phyloP scores from a whole-genome alignment of 2,113 vertebrate species.

The Azemiops feae region DNA sequence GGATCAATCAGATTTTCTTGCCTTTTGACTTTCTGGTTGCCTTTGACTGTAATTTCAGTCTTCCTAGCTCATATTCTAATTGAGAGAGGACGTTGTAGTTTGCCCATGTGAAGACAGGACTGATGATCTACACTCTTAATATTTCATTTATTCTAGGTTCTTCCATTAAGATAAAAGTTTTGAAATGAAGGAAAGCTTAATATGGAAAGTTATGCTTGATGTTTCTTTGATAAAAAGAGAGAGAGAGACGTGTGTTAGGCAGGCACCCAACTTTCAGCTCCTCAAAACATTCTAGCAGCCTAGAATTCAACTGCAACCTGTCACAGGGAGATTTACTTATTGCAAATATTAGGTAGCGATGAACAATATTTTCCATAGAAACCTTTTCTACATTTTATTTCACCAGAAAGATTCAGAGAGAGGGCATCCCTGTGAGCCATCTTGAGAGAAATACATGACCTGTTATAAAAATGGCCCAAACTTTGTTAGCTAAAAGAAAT shows the following conservation, averaged over 20 bases:
- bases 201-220: background rate
- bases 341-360: background rate
- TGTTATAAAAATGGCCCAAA: constrained; percentile 16
- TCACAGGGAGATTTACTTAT: background rate
- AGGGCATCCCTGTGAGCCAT: background rate
- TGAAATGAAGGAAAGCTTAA: background rate
- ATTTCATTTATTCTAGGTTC: background rate
- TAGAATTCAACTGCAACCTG: constrained; percentile 4
- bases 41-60: background rate
- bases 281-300: background rate
- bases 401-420: background rate
- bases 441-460: background rate
- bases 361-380: background rate
- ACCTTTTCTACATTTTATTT: background rate
- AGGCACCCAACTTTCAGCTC: background rate
- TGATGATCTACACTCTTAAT: background rate
- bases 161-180: background rate
- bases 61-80: background rate
- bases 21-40: background rate
- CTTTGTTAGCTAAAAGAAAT: background rate
- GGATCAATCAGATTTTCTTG: background rate
- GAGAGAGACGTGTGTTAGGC: background rate
- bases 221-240: background rate
- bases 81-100: background rate
- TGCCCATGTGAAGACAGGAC: background rate